Conservation (phyloP, 2,797 vertebrate species). For the Rhodeus uyekii region DNA sequence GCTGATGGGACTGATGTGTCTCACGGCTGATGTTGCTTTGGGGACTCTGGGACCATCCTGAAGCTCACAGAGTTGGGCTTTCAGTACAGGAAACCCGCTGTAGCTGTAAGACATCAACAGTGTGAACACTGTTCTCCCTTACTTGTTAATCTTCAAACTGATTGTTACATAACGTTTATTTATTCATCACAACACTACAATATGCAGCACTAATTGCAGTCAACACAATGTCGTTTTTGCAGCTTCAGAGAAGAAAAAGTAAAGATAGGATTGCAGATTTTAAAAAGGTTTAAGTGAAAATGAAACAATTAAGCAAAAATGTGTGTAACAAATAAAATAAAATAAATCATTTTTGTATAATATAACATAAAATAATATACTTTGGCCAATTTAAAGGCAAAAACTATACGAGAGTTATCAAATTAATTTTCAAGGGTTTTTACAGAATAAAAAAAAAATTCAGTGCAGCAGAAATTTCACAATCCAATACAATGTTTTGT, state of each 20-base stretch:
- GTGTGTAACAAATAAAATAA: background rate
- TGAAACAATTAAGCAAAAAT: background rate
- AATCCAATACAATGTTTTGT: background rate
- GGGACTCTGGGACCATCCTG: slow-evolving; percentile 79
- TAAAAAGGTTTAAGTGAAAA: background rate
- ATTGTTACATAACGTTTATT: background rate
- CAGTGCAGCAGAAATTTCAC: background rate
- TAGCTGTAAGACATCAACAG: slow-evolving; percentile 81
- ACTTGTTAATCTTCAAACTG: background rate
- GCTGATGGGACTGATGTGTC: slow-evolving; percentile 90
- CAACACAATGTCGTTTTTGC: background rate
- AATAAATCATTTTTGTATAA: background rate
- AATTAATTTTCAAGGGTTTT: background rate
- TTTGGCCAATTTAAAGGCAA: background rate
- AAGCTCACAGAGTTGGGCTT: slow-evolving; percentile 86
- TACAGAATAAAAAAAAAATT: background rate
- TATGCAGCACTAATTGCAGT: background rate
- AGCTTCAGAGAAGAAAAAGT: background rate
- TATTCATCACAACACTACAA: background rate
- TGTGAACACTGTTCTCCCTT: background rate
- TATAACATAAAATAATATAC: background rate
- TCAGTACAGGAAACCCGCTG: slow-evolving; percentile 92
- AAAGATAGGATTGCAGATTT: background rate
- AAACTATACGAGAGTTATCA: background rate
- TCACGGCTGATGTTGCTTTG: slow-evolving; percentile 78